A percentile compares a stretch with the other conserved stretches of the same genome.
These are phyloP conservation scores for Labeo rohita DNA, from an alignment of 2,113 vertebrate species.

Conservation along the genomic window DNA sequence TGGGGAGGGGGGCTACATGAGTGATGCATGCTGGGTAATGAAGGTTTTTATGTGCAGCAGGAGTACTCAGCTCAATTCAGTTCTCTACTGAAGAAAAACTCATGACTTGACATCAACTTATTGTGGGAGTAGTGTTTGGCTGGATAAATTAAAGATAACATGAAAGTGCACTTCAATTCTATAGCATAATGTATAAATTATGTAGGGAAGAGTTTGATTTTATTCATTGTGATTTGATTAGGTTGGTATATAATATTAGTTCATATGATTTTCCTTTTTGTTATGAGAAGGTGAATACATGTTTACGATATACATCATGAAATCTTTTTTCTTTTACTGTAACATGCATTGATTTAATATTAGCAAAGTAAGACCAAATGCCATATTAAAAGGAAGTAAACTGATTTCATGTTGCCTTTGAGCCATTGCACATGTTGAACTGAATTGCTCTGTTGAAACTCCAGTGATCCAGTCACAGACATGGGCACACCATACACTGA, in stretches of 20 bases:
- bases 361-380: not conserved
- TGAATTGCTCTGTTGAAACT: slow-evolving; percentile 26
- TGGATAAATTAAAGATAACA: not conserved
- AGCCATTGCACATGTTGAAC: not conserved
- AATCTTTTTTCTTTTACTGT: not conserved
- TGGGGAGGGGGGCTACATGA: slow-evolving; percentile 27
- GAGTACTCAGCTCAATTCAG: slow-evolving; percentile 26
- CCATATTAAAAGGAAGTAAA: not conserved
- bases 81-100: not conserved
- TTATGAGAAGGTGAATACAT: not conserved
- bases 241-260: not conserved
- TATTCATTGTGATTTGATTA: not conserved
- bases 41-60: slow-evolving; percentile 58
- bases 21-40: slow-evolving; percentile 77
- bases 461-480: slow-evolving; percentile 58
- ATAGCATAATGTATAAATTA: not conserved
- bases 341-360: not conserved
- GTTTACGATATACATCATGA: not conserved
- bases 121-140: not conserved
- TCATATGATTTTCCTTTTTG: not conserved
- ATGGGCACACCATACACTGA: slow-evolving; percentile 62
- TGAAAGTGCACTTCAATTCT: not conserved
- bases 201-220: not conserved
- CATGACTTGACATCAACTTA: no score
- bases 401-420: not conserved